Base-by-base conservation (phyloP, 2,797 vertebrate genomes). In the Enteromius trimaculatus region DNA sequence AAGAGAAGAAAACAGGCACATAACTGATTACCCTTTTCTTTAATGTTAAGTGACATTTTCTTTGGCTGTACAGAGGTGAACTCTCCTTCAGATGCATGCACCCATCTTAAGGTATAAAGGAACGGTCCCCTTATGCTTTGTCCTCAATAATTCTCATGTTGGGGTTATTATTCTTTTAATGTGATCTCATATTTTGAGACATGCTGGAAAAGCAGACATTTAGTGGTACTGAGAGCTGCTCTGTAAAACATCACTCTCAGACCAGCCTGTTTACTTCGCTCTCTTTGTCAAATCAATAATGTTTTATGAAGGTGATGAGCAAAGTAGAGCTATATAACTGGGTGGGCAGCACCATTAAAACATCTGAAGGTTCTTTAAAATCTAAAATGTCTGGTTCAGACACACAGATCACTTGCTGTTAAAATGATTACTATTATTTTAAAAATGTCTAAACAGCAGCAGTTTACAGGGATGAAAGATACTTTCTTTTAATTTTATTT, bases 1-100 rank as follows among this genome's bases (percentile, higher is more conserved):
- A 77, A 83, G 64, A 74, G 85, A 87, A 88, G 39, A 79, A 47
- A 85, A 80, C 17, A 60, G 34, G n/a, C 49, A 77, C 29, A 80
- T 21, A 55, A 53, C 42, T 2, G 42, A 72, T n/a, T 31, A 29
- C 19, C 39, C 14, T 66, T 17, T 69, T 8, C 34, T 13, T 9
- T 37, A 60, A 58, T 31, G 17, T 71, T 19, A 60, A 70, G 37
- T 60, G 66, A 60, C 49, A 66, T 68, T 69, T 79, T 29, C 16
- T 17, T 1, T 21, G 44, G 39, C 7, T 0, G 13, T 13, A 0
- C 31, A 37, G 74, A 76, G 4, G 51, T 39, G n/a, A 76, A 9
- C 53, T 76, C 53, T 75, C 34, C 11, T 76, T 42, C n/a, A 26
- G 21, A 60, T 42, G 0, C 55, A 37, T 75, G 31, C 19, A 53